Conservation (phyloP, 2,888 invertebrate genomes). For the Smittia sp. region DNA sequence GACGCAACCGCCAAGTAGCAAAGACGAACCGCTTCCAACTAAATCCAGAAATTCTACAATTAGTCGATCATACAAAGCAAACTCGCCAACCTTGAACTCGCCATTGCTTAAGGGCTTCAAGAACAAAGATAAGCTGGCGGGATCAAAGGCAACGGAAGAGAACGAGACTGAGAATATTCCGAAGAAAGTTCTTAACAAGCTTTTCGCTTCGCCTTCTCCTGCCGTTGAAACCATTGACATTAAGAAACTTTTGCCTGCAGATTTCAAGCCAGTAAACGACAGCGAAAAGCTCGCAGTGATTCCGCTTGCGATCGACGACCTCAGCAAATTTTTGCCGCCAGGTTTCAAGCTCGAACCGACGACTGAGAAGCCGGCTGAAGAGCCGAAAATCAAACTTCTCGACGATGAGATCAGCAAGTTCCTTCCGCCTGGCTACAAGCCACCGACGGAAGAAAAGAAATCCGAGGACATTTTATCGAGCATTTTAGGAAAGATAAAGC, state of each 20-base stretch:
- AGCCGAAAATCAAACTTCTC: conserved; percentile 44
- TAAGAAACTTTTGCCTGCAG: conserved; percentile 64
- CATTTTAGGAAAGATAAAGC: conserved; percentile 47
- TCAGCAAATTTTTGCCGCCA: conserved; percentile 64
- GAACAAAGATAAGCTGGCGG: conserved; percentile 15
- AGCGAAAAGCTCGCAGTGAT: conserved; percentile 45
- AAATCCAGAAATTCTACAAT: conserved; percentile 50
- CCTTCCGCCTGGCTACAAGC: conserved; percentile 63
- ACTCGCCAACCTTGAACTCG: conserved; percentile 56
- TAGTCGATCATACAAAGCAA: conserved; percentile 58
- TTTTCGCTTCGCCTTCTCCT: conserved; percentile 45
- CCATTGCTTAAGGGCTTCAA: conserved; percentile 46
- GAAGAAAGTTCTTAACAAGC: conserved; percentile 18
- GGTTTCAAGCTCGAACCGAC: conserved; percentile 54
- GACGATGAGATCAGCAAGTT: conserved; percentile 50
- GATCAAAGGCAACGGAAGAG: neutral
- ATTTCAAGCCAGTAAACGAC: conserved; percentile 57
- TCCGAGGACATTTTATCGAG: conserved; percentile 47
- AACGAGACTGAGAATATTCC: conserved; percentile 6
- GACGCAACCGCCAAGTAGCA: conserved; percentile 45
- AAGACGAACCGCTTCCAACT: conserved; percentile 42
- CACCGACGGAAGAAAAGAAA: conserved; percentile 48
- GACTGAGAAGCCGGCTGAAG: conserved; percentile 19
- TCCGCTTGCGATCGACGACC: conserved; percentile 51
- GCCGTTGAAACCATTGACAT: conserved; percentile 54